Evolutionary conservation across 2,888 invertebrate species (phyloP).

Genomic region (Heteromurus nitidus): DNA sequence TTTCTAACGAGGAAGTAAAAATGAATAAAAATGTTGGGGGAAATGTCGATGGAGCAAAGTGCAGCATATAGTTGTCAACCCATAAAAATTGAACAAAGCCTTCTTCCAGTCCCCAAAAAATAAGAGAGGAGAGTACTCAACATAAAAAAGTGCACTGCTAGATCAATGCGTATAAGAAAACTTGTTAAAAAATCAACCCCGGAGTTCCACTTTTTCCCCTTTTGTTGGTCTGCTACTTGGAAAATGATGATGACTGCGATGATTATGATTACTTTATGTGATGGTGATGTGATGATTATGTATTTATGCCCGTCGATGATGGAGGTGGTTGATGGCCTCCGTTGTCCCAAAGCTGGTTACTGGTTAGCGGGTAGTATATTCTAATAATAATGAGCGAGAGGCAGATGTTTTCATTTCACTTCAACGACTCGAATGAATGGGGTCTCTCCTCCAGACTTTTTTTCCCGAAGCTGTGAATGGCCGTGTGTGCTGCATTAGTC

Average conservation of each 20-base stretch:
- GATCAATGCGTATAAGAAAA: conserved; percentile 21
- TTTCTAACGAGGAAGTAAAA: neutral
- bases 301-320: too few relatives aligned
- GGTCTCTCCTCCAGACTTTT: neutral
- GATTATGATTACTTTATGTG: conserved; percentile 47
- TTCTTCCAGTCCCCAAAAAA: conserved; percentile 6
- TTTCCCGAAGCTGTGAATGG: neutral
- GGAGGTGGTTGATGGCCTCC: conserved; percentile 20
- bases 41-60: conserved; percentile 38
- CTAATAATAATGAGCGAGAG: conserved; percentile 32
- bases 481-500: conserved; percentile 16
- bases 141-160: neutral
- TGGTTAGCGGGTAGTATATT: conserved; percentile 38
- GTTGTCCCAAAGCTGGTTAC: conserved; percentile 12
- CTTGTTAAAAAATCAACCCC: conserved; percentile 64
- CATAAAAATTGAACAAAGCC: conserved; percentile 15
- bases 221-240: conserved; percentile 36
- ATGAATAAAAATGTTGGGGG: neutral
- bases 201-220: conserved; percentile 52
- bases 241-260: conserved; percentile 25
- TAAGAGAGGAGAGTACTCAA: neutral
- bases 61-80: conserved; percentile 6
- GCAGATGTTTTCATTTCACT: conserved; percentile 59
- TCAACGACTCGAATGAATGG: neutral
- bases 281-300: conserved; percentile 34